Percentiles rank a stretch among this genome's conserved stretches.
Conservation (phyloP, 1,140 invertebrate genomes). For the Danaus plexippus region DNA sequence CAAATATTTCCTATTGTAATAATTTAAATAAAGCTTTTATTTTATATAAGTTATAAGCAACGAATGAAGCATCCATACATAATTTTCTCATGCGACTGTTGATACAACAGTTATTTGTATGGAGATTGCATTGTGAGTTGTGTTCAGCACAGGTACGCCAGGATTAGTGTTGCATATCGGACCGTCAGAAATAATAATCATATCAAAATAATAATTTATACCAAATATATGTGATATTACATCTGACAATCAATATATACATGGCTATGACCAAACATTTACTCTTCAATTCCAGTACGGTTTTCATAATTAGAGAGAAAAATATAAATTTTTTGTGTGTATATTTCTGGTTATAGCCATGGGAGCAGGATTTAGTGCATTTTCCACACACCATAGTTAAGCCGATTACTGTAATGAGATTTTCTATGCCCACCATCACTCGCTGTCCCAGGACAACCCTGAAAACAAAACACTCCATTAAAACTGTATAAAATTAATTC, state of each 20-base stretch:
- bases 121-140: too few relatives aligned
- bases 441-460: slow-evolving; percentile 45
- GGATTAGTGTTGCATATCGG: too few relatives aligned
- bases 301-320: background rate
- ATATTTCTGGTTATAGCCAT: background rate
- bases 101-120: too few relatives aligned
- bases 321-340: slow-evolving; percentile 2
- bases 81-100: too few relatives aligned
- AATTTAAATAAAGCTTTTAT: too few relatives aligned
- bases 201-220: too few relatives aligned
- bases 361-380: slow-evolving; percentile 39
- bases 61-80: too few relatives aligned
- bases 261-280: slow-evolving; percentile 9
- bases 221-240: background rate
- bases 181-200: too few relatives aligned
- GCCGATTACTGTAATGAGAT: slow-evolving; percentile 78
- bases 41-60: too few relatives aligned
- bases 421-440: slow-evolving; percentile 76
- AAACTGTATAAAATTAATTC: background rate
- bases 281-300: background rate
- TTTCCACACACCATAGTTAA: slow-evolving; percentile 73
- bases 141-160: too few relatives aligned
- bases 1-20: too few relatives aligned
- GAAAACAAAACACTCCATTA: slow-evolving; percentile 30
- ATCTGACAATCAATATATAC: slow-evolving; percentile 5